A percentile compares a stretch with the other conserved stretches of the same genome.
Conservation (phyloP, 2,113 vertebrate species). For the Brienomyrus brachyistius region DNA sequence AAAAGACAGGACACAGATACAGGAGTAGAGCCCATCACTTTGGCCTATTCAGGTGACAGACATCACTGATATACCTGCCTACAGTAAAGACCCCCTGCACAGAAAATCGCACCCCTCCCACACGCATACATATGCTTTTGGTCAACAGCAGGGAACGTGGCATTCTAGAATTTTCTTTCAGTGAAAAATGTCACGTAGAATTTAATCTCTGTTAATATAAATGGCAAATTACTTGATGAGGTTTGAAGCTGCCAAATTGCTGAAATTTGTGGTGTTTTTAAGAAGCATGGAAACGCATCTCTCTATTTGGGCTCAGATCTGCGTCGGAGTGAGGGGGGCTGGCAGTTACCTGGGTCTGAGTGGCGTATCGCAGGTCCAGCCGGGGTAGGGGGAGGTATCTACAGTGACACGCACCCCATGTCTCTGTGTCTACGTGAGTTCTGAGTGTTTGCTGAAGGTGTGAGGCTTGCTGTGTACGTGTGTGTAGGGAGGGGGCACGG, state of each 20-base stretch:
- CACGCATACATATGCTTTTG: not conserved
- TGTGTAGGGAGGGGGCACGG: not conserved
- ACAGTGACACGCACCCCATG: not conserved
- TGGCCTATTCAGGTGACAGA: not conserved
- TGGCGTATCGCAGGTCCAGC: not conserved
- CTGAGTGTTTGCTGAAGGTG: constrained; percentile 15
- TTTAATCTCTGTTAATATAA: not conserved
- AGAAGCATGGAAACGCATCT: not conserved
- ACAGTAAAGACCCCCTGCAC: not conserved
- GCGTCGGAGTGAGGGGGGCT: not conserved
- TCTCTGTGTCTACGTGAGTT: not conserved
- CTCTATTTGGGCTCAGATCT: not conserved
- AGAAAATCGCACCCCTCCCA: not conserved
- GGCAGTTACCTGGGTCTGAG: not conserved
- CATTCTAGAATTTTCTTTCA: not conserved
- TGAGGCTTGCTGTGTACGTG: not conserved
- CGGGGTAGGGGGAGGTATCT: not conserved
- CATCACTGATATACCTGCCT: not conserved
- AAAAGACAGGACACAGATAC: not conserved
- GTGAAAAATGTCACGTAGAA: not conserved
- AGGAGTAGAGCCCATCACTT: not conserved
- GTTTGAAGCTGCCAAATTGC: not conserved
- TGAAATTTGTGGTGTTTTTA: not conserved
- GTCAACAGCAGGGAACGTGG: not conserved
- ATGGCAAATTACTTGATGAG: not conserved